phyloP scores from a whole-genome alignment of 64 coral and sea anemone genomes.

The Anthopleura sola region DNA sequence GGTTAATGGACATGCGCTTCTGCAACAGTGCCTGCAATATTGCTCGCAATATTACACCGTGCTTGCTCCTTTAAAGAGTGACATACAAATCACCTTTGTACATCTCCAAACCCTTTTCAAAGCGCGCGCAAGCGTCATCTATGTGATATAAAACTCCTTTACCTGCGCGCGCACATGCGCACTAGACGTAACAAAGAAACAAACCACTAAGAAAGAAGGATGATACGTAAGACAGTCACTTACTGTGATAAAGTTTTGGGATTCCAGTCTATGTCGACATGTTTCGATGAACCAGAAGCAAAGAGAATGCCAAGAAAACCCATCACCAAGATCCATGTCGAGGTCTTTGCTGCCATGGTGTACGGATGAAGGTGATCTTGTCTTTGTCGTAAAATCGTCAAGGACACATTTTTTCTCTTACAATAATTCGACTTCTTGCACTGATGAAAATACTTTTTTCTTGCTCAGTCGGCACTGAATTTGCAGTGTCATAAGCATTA shows the following conservation, averaged over 20 bases:
- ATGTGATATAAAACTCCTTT: too few relatives aligned
- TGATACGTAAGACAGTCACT: background rate
- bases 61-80: too few relatives aligned
- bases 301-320: background rate
- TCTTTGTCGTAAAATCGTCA: background rate
- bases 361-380: background rate
- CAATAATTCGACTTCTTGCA: too few relatives aligned
- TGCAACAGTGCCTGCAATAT: too few relatives aligned
- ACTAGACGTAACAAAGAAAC: background rate
- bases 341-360: background rate
- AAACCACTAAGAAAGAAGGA: background rate
- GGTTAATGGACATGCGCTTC: too few relatives aligned
- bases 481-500: too few relatives aligned
- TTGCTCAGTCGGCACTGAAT: too few relatives aligned
- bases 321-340: background rate
- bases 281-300: background rate
- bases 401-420: background rate
- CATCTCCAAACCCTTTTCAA: too few relatives aligned
- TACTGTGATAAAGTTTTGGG: background rate
- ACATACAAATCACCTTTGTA: too few relatives aligned
- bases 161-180: background rate
- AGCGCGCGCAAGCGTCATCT: too few relatives aligned
- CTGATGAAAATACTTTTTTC: too few relatives aligned
- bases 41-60: too few relatives aligned
- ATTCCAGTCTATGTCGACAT: background rate